Conservation (phyloP, 2,797 vertebrate genomes). For the Mus spretus region DNA sequence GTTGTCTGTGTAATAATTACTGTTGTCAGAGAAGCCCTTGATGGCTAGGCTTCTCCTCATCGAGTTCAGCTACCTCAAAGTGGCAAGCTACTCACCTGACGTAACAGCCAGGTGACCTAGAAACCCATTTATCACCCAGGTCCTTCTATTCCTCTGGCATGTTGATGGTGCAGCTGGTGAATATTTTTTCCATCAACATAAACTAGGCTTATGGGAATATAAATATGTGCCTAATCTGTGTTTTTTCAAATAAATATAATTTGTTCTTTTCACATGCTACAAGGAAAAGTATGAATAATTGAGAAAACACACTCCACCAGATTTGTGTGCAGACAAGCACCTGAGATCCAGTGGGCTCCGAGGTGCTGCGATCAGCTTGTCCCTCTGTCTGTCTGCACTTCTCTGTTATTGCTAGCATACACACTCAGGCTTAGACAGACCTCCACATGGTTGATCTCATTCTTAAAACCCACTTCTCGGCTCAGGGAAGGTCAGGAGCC, state of each 20-base stretch:
- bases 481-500: background rate
- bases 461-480: conserved; percentile 30
- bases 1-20: conserved; percentile 7
- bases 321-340: background rate
- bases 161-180: background rate
- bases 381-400: background rate
- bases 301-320: background rate
- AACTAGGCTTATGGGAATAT: conserved; percentile 32
- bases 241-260: conserved; percentile 38
- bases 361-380: background rate
- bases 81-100: background rate
- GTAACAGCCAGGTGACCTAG: background rate
- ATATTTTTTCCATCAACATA: conserved; percentile 24
- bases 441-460: background rate
- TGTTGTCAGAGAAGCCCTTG: background rate
- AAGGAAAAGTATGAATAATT: conserved; percentile 6
- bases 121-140: background rate
- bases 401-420: background rate
- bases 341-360: background rate
- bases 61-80: background rate
- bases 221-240: background rate
- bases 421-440: background rate
- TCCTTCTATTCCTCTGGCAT: background rate
- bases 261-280: background rate
- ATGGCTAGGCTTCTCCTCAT: background rate